Percentiles rank a stretch among this genome's conserved stretches.
These are phyloP conservation scores for Paelopatides confundens DNA, from an alignment of 53 echinoderm and acorn worm genomes.

Conservation along the genomic window DNA sequence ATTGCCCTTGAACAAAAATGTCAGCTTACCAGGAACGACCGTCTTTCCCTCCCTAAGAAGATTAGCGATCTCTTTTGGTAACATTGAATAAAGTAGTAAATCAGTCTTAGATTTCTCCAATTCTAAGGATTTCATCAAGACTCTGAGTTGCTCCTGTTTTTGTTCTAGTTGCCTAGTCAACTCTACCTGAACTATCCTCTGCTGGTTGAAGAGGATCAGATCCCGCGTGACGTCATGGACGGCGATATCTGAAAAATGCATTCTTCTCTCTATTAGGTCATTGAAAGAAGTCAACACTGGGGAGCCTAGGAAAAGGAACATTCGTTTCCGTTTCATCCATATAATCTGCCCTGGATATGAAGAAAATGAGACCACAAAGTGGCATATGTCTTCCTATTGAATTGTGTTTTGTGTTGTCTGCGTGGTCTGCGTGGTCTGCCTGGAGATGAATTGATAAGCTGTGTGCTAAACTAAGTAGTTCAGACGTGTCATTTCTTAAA, in stretches of 20 bases:
- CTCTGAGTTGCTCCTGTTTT: slow-evolving; percentile 89
- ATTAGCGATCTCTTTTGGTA: slow-evolving; percentile 89
- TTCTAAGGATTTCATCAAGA: slow-evolving; percentile 81
- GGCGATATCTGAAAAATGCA: slow-evolving; percentile 95
- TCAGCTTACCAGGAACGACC: slow-evolving; percentile 81
- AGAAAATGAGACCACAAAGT: too few species aligned
- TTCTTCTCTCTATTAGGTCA: slow-evolving; percentile 75
- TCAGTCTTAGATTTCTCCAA: slow-evolving; percentile 91
- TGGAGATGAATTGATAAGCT: too few species aligned
- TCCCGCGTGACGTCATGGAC: slow-evolving; percentile 94
- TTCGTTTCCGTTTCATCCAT: slow-evolving; percentile 74
- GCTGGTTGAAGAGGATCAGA: slow-evolving; percentile 94
- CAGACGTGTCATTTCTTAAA: too few species aligned
- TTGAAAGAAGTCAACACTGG: slow-evolving; percentile 82
- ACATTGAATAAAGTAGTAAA: slow-evolving; percentile 87
- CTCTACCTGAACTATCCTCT: slow-evolving; percentile 91
- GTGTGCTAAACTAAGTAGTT: too few species aligned
- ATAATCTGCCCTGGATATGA: slow-evolving; percentile 81
- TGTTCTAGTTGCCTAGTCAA: slow-evolving; percentile 90
- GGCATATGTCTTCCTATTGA: too few species aligned
- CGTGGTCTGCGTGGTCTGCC: too few species aligned
- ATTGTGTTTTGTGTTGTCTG: too few species aligned
- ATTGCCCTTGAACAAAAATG: too few species aligned
- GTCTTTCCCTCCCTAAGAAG: slow-evolving; percentile 86
- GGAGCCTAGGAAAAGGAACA: slow-evolving; percentile 81